Evolutionary conservation across 2,797 vertebrate genomes (phyloP).

Genomic region (Anguilla megastoma): DNA sequence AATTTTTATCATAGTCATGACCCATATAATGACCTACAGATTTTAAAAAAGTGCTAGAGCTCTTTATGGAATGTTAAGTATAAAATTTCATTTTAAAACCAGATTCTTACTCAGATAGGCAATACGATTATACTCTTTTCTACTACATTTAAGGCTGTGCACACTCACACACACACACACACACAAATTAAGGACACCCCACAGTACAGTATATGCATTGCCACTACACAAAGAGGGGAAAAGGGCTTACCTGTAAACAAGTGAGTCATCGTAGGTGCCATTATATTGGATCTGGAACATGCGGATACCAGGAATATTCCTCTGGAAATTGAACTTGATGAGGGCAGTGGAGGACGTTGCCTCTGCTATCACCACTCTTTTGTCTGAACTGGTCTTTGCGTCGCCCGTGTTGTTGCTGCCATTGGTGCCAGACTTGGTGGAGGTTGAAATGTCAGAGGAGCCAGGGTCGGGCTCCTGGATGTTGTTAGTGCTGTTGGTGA

Average conservation of each 20-base stretch:
- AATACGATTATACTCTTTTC: neutral
- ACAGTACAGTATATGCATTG: constrained; percentile 41
- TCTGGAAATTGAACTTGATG: constrained; percentile 97
- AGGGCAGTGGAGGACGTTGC: constrained; percentile 91
- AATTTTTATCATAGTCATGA: constrained; percentile 30
- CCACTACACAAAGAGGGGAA: neutral
- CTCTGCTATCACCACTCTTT: constrained; percentile 89
- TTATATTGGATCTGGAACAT: constrained; percentile 99
- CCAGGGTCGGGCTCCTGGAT: constrained; percentile 93
- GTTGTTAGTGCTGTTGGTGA: constrained; percentile 94
- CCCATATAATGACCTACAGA: constrained; percentile 28
- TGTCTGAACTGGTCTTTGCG: constrained; percentile 85
- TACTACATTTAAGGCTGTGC: neutral
- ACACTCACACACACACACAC: constrained; percentile 52
- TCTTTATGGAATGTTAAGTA: neutral
- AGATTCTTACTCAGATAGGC: neutral
- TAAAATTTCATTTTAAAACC: neutral
- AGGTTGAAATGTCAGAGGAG: constrained; percentile 95
- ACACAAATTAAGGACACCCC: constrained; percentile 44
- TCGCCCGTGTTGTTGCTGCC: constrained; percentile 89
- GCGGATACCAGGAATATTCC: constrained; percentile 94
- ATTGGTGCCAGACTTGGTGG: constrained; percentile 88
- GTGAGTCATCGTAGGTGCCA: constrained; percentile 94
- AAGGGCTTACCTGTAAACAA: constrained; percentile 92
- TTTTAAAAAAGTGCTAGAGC: neutral